These are phyloP conservation scores for Hirudo medicinalis DNA, from an alignment of 1,140 invertebrate genomes.

Conservation along the genomic window DNA sequence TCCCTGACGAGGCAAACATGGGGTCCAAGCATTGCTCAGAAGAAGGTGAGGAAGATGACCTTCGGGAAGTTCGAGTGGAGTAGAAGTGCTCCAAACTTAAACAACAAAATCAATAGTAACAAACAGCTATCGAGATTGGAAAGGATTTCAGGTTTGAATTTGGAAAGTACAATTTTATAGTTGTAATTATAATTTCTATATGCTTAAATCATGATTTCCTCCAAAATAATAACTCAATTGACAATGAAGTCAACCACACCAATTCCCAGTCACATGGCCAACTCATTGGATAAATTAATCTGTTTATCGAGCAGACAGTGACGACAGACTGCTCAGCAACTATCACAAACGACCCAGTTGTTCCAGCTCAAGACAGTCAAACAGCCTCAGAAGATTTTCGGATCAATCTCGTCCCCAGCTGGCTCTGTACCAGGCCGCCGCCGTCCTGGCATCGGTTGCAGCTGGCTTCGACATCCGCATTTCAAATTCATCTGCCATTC, in stretches of 20 bases:
- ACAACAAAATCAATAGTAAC: conserved; percentile 47
- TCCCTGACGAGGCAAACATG: conserved; percentile 92
- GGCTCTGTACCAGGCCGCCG: conserved; percentile 75
- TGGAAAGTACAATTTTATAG: background rate
- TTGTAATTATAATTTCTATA: conserved; percentile 19
- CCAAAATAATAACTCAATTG: background rate
- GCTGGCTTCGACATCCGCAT: conserved; percentile 78
- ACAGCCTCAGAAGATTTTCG: conserved; percentile 18
- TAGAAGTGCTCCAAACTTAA: conserved; percentile 50
- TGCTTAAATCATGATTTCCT: no score
- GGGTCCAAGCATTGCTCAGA: conserved; percentile 60
- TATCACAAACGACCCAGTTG: background rate
- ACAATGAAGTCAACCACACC: no score
- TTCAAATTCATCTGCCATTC: conserved; percentile 56
- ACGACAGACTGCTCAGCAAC: background rate
- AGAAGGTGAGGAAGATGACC: conserved; percentile 46
- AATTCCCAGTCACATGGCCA: conserved; percentile 29
- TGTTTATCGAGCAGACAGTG: background rate
- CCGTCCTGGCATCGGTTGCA: conserved; percentile 70
- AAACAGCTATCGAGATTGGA: no score
- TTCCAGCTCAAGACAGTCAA: conserved; percentile 5
- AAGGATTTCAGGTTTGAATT: no score
- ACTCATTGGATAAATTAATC: background rate
- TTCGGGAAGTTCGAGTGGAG: conserved; percentile 38
- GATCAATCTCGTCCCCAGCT: conserved; percentile 53